Evolutionary conservation across 2,888 invertebrate genomes (phyloP).

Genomic region (Stenoptilia bipunctidactyla): DNA sequence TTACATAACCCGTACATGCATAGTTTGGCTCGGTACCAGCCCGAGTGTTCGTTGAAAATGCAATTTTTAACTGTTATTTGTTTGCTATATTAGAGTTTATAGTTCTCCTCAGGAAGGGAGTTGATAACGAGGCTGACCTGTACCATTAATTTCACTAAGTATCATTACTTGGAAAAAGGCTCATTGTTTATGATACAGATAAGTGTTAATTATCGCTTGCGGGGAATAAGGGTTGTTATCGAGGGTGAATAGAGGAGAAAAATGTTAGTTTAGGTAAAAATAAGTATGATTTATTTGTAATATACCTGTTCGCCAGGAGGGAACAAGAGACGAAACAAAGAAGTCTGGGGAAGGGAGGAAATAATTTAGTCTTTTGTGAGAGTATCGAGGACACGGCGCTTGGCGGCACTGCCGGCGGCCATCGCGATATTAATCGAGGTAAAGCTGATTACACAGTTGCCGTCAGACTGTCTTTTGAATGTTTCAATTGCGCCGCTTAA

Average conservation of each 20-base stretch:
- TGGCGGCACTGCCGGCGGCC: slow-evolving; percentile 43
- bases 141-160: too few relatives aligned
- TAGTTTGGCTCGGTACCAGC: slow-evolving; percentile 59
- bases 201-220: too few relatives aligned
- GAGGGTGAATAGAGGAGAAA: too few relatives aligned
- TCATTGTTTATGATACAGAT: too few relatives aligned
- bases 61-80: slow-evolving; percentile 48
- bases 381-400: slow-evolving; percentile 30
- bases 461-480: too few relatives aligned
- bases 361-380: slow-evolving; percentile 64
- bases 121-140: slow-evolving; percentile 21
- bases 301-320: too few relatives aligned
- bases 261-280: too few relatives aligned
- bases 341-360: slow-evolving; percentile 45
- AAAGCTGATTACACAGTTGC: slow-evolving; percentile 62
- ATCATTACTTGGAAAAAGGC: too few relatives aligned
- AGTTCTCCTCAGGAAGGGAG: slow-evolving; percentile 31
- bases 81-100: slow-evolving; percentile 43
- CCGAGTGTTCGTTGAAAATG: slow-evolving; percentile 42
- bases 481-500: slow-evolving; percentile 5
- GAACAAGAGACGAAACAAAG: slow-evolving; percentile 15
- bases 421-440: slow-evolving; percentile 60
- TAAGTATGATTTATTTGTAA: too few relatives aligned
- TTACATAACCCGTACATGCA: slow-evolving; percentile 44
- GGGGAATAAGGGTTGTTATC: too few relatives aligned